Percentiles rank a stretch among this genome's conserved stretches.
These are phyloP conservation scores for Limosa lapponica DNA, from an alignment of 2,797 vertebrate species.

Conservation along the genomic window DNA sequence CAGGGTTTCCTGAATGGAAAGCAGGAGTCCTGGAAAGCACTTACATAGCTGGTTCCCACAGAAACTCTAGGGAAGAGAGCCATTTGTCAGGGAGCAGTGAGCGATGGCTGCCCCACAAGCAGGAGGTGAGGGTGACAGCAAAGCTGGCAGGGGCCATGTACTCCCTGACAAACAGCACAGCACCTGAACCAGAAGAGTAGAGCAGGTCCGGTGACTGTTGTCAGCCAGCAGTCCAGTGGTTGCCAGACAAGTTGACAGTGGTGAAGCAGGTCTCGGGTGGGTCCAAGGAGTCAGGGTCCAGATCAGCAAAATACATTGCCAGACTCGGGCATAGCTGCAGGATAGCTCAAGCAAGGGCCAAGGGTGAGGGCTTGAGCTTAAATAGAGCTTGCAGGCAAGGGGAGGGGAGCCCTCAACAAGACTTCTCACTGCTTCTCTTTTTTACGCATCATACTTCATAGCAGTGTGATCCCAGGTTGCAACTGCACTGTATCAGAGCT, in stretches of 20 bases:
- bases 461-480: background rate
- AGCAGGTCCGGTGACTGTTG: background rate
- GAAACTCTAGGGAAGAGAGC: background rate
- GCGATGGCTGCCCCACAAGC: background rate
- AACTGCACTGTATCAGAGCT: background rate
- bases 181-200: background rate
- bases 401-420: background rate
- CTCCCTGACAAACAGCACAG: background rate
- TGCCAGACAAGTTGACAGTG: background rate
- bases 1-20: background rate
- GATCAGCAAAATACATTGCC: background rate
- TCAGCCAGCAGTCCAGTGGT: background rate
- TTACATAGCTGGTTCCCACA: background rate
- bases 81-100: background rate
- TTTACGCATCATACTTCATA: background rate
- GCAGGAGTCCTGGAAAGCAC: background rate
- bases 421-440: background rate
- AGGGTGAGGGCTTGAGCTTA: background rate
- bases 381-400: background rate
- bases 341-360: background rate
- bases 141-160: background rate
- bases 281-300: background rate
- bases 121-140: background rate
- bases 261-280: background rate
- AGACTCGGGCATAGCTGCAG: rapidly evolving